These are phyloP conservation scores for Silurus aristotelis DNA, from an alignment of 2,797 vertebrate species.

Conservation along the genomic window DNA sequence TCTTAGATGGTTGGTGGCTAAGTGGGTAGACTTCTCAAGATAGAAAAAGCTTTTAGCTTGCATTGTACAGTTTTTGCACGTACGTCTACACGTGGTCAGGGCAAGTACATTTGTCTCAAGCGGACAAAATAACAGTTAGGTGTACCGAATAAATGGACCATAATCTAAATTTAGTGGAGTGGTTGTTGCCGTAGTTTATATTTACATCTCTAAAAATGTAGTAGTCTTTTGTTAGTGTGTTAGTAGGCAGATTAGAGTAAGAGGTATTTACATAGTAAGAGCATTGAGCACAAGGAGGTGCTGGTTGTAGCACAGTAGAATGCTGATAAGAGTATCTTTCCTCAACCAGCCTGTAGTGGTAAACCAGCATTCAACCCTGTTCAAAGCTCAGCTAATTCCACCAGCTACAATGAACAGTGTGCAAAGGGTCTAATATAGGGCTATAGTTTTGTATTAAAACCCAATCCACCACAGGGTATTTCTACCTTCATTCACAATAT, in stretches of 20 bases:
- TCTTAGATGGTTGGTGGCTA: neutral
- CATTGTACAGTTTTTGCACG: neutral
- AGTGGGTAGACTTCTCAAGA: neutral
- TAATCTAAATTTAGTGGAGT: neutral
- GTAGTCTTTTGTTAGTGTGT: neutral
- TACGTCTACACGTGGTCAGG: neutral
- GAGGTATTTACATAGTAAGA: neutral
- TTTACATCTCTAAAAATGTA: neutral
- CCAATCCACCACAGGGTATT: neutral
- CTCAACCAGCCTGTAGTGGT: neutral
- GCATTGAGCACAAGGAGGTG: neutral
- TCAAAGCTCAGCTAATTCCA: neutral
- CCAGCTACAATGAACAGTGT: neutral
- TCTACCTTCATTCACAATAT: neutral
- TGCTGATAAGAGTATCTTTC: neutral
- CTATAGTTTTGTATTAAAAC: neutral
- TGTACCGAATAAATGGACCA: neutral
- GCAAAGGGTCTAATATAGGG: neutral
- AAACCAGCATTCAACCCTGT: neutral
- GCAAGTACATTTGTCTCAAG: neutral
- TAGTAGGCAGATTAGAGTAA: neutral
- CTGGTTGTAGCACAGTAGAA: neutral
- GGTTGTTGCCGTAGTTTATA: neutral
- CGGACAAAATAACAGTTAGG: neutral
- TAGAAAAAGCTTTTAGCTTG: constrained; percentile 15